Conservation (phyloP, 2,113 vertebrate genomes). For the Marmota monax region DNA sequence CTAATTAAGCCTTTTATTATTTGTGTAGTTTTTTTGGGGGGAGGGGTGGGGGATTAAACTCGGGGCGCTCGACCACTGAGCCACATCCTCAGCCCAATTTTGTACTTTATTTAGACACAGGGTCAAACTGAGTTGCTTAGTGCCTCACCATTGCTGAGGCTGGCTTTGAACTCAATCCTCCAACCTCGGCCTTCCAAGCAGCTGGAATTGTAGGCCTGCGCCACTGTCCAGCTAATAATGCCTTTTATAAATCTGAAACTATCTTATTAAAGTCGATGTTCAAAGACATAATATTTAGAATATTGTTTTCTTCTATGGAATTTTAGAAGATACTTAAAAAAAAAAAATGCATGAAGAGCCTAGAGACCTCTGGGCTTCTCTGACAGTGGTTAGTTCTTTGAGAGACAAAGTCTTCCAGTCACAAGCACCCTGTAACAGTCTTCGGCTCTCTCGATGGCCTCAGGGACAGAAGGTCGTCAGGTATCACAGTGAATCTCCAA, state of each 20-base stretch:
- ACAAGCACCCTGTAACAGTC: neutral
- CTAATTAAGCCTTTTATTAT: neutral
- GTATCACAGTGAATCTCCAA: neutral
- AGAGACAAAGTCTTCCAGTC: neutral
- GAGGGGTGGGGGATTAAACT: no score
- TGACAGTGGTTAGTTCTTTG: accelerated
- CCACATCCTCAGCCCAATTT: no score
- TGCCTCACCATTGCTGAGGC: no score
- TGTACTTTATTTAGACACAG: no score
- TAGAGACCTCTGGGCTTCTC: neutral
- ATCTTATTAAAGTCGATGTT: neutral
- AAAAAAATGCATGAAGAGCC: neutral
- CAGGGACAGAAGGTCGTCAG: accelerated
- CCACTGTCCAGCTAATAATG: neutral
- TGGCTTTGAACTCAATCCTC: no score
- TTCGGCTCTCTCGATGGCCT: neutral
- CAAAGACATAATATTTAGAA: neutral
- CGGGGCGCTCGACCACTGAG: no score
- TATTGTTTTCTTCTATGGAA: neutral
- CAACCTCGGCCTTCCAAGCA: no score
- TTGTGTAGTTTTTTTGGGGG: no score
- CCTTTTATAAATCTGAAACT: neutral
- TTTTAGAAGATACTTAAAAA: neutral
- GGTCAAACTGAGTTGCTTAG: no score
- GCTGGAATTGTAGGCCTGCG: no score